Percentiles rank a stretch among this genome's conserved stretches.
Evolutionary conservation across 2,888 invertebrate species (phyloP).

Genomic region (Zhuqinia jingwanae): DNA sequence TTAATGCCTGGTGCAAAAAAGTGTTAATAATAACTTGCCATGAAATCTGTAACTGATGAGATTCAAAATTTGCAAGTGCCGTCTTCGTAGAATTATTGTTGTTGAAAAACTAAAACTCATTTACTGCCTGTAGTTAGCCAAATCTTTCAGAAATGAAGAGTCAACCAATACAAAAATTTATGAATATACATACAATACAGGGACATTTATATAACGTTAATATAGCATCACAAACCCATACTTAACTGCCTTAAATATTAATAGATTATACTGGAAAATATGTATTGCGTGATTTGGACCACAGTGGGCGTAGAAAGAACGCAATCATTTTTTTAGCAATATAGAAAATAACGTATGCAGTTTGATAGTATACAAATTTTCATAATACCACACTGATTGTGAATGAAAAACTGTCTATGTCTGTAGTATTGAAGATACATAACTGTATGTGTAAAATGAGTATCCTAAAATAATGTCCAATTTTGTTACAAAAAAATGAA

Average conservation of each 20-base stretch:
- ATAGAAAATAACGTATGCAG: background rate
- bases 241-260: constrained; percentile 55
- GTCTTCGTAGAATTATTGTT: background rate
- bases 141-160: no score
- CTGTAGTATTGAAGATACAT: no score
- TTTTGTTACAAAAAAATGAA: constrained; percentile 32
- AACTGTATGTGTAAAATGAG: constrained; percentile 3
- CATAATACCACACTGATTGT: background rate
- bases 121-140: no score
- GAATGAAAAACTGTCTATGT: background rate
- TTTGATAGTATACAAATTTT: background rate
- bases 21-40: no score
- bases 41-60: constrained; percentile 42
- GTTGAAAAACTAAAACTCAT: background rate
- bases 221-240: constrained; percentile 9
- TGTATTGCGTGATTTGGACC: constrained; percentile 58
- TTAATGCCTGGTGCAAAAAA: no score
- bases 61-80: constrained; percentile 57
- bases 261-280: constrained; percentile 33
- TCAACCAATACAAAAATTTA: background rate
- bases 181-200: no score
- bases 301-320: constrained; percentile 42
- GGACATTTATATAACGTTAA: no score
- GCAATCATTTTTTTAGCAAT: constrained; percentile 40
- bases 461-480: background rate